Base-by-base conservation (phyloP, 2,113 vertebrate species). In the Oreochromis spilurus region DNA sequence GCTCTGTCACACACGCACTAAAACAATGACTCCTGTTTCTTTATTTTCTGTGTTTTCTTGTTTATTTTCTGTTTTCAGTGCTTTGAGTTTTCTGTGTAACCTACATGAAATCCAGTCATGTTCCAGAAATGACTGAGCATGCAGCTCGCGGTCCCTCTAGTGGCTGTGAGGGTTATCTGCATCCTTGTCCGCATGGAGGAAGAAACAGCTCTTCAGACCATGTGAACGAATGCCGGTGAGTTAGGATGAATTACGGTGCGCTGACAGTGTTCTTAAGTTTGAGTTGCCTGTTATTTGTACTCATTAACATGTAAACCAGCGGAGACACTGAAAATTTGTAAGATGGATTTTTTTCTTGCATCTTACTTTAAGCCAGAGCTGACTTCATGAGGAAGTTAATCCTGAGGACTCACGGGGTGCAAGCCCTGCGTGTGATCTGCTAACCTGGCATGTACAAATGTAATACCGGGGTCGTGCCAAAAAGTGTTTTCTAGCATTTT, bases 111-210 rank as follows among this genome's bases (percentile, higher is more conserved):
- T 65, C 60, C 31, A 13, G 17, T 65, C 60, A 12, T 36, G 60
- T 7, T 65, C 19, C 34, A 38, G 60, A 65, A 38, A 65, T 65
- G 60, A n/a, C 10, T 65, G 60, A 0, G 60, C 60, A 13, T 38
- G 60, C 31, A 65, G 60, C 31, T 65, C 31, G 17, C 31, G 34
- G 34, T n/a, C 60, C 34, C 60, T 19, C 34, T 65, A 38, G 60
- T 65, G 60, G 34, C 12, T 38, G 0, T n/a, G 34, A 0, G 19
- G 2, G 6, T 38, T 65, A n/a, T n/a, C 17, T 38, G 34, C 34
- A n/a, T n/a, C 1, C 60, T n/a, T 3, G 10, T 19, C 17, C 19
- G 6, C 60, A 13, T 13, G 34, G 60, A 65, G 60, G 31, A 2
- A 2, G 60, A 65, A 38, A 12, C 31, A 19, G 60, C 31, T 65